Evolutionary conservation across 2,113 vertebrate species (phyloP).

Genomic region (Tautogolabrus adspersus): DNA sequence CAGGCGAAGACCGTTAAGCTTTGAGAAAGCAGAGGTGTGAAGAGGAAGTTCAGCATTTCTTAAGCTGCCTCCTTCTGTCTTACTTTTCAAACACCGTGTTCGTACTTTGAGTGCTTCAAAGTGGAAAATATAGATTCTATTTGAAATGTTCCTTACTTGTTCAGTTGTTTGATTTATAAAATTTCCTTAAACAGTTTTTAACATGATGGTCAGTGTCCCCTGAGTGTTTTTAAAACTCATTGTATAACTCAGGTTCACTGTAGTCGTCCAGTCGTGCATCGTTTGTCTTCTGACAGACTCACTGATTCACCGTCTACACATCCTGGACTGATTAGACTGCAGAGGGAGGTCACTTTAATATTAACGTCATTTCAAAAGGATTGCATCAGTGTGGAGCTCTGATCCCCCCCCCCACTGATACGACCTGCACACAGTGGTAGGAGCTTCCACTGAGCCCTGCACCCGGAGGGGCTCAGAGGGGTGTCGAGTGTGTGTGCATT

Average conservation of each 20-base stretch:
- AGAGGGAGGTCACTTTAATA: slow-evolving; percentile 1
- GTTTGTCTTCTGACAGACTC: slow-evolving; percentile 7
- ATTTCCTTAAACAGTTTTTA: too few relatives aligned
- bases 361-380: slow-evolving; percentile 67
- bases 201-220: too few relatives aligned
- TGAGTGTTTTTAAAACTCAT: too few relatives aligned
- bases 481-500: slow-evolving; percentile 9
- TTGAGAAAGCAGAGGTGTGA: not conserved
- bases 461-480: slow-evolving; percentile 32
- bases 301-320: slow-evolving; percentile 36
- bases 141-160: not conserved
- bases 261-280: not conserved
- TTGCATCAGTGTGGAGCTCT: slow-evolving; percentile 19
- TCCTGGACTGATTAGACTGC: slow-evolving; percentile 9
- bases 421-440: slow-evolving; percentile 8
- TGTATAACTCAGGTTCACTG: not conserved
- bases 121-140: too few relatives aligned
- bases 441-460: slow-evolving; percentile 14
- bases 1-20: not conserved
- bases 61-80: not conserved
- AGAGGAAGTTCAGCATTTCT: slow-evolving; percentile 23
- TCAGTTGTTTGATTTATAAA: too few relatives aligned
- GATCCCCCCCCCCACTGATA: not conserved
- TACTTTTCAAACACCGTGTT: too few relatives aligned
- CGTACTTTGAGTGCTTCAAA: not conserved